A percentile compares a stretch with the other conserved stretches of the same genome.
These are phyloP conservation scores for Polymixis lichenea DNA, from an alignment of 2,888 invertebrate species.

Conservation along the genomic window DNA sequence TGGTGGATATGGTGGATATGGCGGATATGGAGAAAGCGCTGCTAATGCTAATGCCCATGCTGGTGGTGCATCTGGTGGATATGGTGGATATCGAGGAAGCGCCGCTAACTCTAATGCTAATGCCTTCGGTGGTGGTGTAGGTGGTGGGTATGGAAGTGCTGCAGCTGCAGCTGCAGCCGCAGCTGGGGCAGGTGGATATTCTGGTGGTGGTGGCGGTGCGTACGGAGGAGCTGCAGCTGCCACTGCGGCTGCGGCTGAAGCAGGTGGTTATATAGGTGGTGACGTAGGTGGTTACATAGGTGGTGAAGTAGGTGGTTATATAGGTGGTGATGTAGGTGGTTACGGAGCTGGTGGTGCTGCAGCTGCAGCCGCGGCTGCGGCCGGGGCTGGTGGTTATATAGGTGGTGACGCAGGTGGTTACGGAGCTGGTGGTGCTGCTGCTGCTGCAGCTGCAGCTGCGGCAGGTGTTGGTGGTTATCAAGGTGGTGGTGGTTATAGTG, in stretches of 20 bases:
- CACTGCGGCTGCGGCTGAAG: background rate
- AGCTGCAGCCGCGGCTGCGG: background rate
- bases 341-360: background rate
- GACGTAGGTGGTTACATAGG: background rate
- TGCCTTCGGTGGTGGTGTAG: background rate
- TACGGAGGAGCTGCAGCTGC: background rate
- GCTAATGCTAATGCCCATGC: background rate
- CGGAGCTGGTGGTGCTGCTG: background rate
- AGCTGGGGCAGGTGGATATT: background rate
- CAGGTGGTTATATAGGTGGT: background rate
- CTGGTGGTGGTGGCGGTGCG: background rate
- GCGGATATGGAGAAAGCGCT: background rate
- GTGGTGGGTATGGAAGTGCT: background rate
- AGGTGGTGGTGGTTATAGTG: background rate
- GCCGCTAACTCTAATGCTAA: background rate
- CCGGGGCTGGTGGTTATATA: background rate
- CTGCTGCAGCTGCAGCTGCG: background rate
- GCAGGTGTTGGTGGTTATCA: background rate
- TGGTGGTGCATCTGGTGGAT: background rate
- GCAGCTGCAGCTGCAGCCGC: background rate
- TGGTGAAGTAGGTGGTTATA: background rate
- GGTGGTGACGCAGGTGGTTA: background rate
- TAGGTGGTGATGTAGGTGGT: background rate
- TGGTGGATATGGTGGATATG: background rate
- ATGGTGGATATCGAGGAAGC: background rate